These are phyloP conservation scores for Danaus chrysippus DNA, from an alignment of 2,888 invertebrate species.

Conservation along the genomic window DNA sequence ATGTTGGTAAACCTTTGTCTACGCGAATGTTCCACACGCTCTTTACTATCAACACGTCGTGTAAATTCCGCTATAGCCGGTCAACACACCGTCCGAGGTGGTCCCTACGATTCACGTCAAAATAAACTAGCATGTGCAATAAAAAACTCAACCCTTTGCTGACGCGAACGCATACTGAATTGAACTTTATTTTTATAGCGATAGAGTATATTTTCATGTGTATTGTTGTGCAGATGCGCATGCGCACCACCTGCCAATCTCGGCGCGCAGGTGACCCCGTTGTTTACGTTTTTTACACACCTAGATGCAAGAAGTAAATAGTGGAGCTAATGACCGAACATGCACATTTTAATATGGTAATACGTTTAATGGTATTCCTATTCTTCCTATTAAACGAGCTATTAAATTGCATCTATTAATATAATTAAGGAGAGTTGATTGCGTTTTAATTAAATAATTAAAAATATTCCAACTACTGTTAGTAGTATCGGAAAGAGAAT, in stretches of 20 bases:
- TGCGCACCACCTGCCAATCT: conserved; percentile 72
- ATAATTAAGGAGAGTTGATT: background rate
- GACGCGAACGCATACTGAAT: background rate
- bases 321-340: conserved; percentile 21
- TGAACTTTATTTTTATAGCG: conserved; percentile 7
- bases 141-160: conserved; percentile 21
- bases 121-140: conserved; percentile 10
- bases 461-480: background rate
- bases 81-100: conserved; percentile 15
- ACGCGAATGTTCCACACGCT: background rate
- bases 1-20: background rate
- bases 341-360: conserved; percentile 19
- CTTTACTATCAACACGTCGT: background rate
- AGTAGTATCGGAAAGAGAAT: background rate
- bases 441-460: conserved; percentile 7
- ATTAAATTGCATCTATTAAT: conserved; percentile 1
- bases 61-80: conserved; percentile 3
- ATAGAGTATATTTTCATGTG: conserved; percentile 20
- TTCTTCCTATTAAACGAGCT: conserved; percentile 1
- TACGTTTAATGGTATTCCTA: conserved; percentile 16
- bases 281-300: conserved; percentile 66
- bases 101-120: conserved; percentile 15
- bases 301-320: conserved; percentile 25
- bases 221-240: conserved; percentile 54
- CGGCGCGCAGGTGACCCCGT: conserved; percentile 61